Base-by-base conservation (phyloP, 2,113 vertebrate species). In the Apaloderma vittatum region DNA sequence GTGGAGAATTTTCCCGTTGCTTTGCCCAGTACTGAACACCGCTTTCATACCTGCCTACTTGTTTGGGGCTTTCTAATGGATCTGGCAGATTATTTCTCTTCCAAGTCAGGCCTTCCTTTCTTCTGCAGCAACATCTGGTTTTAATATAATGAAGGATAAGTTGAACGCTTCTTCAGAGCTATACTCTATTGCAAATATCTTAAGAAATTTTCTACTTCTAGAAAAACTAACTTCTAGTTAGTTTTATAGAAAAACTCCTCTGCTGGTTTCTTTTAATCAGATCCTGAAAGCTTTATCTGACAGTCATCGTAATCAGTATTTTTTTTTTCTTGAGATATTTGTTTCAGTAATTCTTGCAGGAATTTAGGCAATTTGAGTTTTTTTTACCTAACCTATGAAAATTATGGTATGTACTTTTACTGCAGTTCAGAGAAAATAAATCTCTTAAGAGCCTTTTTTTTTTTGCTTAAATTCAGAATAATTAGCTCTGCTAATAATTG, bases 111-210 rank as follows among this genome's bases (percentile, higher is more conserved):
- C 72, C 83, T 90, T 88, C 51, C 77, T 37, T 93, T 43, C 73
- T 63, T 52, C 27, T 68, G 65, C 71, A 54, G 55, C 30, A 57
- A 43, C 93, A 94, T 78, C 54, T 95, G 93, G 43, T 93, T 94
- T 86, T 75, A 59, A 94, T 94, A 68, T 22, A 52, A 54, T 1
- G 55, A 74, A 66, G 76, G 94, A 80, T 36, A 77, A 89, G 48
- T 49, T 91, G 86, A 93, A 73, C 71, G 32, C 54, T 85, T 45
- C 80, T 97, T 96, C 73, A 78, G 75, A 88, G 66, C 45, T 82
- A 6, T 75, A 32, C 15, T 70, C 61, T 17, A 2, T 83, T 71
- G 54, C 82, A 75, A 52, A 82, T 93, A 87, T 9, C 32, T 48
- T 83, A 70, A 84, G 74, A 90, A 84, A 75, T 77, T 52, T 90